phyloP scores from a whole-genome alignment of 2,888 invertebrate species.

The Hipparchia sbordonii region DNA sequence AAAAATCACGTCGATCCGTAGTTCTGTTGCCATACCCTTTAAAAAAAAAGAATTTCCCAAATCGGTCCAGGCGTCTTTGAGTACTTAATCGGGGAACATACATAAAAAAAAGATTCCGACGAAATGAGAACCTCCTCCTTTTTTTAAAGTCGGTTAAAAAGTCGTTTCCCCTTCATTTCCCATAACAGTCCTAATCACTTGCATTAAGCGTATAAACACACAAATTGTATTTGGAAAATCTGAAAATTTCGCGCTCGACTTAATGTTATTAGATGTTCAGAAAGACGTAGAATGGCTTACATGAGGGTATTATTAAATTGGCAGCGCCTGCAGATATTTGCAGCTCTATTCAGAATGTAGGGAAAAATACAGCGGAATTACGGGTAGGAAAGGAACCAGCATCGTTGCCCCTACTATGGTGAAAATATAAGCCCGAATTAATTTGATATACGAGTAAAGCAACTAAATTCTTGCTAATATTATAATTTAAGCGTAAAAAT shows the following conservation, averaged over 20 bases:
- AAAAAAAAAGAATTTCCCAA: too few species aligned
- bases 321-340: slow-evolving; percentile 52
- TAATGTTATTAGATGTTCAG: slow-evolving; percentile 34
- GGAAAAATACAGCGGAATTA: slow-evolving; percentile 53
- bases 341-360: slow-evolving; percentile 55
- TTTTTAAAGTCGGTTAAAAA: too few species aligned
- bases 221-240: slow-evolving; percentile 22
- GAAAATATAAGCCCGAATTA: too few species aligned
- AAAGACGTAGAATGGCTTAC: slow-evolving; percentile 55
- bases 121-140: too few species aligned
- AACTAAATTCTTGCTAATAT: too few species aligned
- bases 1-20: too few species aligned
- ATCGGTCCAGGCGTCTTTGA: too few species aligned
- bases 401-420: slow-evolving; percentile 1
- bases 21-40: too few species aligned
- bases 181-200: neutral
- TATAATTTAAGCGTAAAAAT: too few species aligned
- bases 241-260: slow-evolving; percentile 24
- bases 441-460: too few species aligned
- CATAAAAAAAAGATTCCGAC: too few species aligned
- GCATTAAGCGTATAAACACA: neutral
- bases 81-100: too few species aligned
- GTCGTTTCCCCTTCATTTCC: neutral
- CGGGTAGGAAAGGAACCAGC: slow-evolving; percentile 15
- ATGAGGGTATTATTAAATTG: slow-evolving; percentile 70